These are phyloP conservation scores for Tolmerus cingulatus DNA, from an alignment of 2,888 invertebrate species.

Conservation along the genomic window DNA sequence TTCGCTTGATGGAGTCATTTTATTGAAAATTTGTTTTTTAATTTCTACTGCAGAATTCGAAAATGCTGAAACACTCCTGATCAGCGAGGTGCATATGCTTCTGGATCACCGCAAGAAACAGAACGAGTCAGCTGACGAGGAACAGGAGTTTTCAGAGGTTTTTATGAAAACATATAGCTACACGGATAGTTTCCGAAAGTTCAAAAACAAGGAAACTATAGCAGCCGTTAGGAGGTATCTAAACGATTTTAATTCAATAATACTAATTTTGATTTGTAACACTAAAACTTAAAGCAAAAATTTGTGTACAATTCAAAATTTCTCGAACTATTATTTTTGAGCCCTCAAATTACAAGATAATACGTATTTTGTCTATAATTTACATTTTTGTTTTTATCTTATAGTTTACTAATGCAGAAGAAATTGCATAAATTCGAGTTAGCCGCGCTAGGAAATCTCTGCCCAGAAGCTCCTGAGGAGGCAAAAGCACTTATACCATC, in stretches of 20 bases:
- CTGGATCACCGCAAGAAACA: conserved; percentile 96
- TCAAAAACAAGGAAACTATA: conserved; percentile 98
- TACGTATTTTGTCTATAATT: no score
- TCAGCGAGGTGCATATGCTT: conserved; percentile 95
- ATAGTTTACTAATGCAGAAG: conserved; percentile 89
- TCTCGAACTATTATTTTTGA: no score
- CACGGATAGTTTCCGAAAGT: conserved; percentile 94
- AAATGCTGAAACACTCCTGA: conserved; percentile 95
- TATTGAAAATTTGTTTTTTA: conserved; percentile 31
- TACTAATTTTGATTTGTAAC: no score
- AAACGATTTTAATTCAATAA: not conserved
- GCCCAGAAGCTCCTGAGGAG: conserved; percentile 98
- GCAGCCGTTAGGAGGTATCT: conserved; percentile 88
- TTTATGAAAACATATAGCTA: conserved; percentile 98
- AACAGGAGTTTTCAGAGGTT: conserved; percentile 97
- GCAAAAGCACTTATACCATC: conserved; percentile 97
- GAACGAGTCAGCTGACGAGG: conserved; percentile 97
- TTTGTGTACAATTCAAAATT: no score
- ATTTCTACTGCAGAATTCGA: conserved; percentile 83
- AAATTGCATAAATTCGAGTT: conserved; percentile 98
- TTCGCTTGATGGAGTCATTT: conserved; percentile 4
- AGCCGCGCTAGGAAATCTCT: conserved; percentile 96
- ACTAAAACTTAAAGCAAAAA: no score
- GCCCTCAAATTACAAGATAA: no score
- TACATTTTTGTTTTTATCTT: not conserved